Percentiles rank a stretch among this genome's conserved stretches.
phyloP scores from a whole-genome alignment of 2,888 invertebrate genomes.

The Cryptocephalus primarius region DNA sequence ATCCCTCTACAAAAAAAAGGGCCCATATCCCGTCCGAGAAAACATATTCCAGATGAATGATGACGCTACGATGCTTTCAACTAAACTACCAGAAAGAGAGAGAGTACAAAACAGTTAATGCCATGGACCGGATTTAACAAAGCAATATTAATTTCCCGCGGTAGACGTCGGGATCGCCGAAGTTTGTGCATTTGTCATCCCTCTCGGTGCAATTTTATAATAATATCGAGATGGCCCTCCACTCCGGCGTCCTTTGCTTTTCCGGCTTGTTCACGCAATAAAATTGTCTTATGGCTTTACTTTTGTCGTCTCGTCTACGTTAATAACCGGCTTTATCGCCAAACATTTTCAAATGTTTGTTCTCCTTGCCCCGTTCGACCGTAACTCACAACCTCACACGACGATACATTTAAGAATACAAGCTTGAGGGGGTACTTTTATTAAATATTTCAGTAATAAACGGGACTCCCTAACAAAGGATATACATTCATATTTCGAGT shows the following conservation, averaged over 20 bases:
- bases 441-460: too few relatives aligned
- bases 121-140: conserved; percentile 15
- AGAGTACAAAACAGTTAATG: conserved; percentile 1
- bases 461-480: too few relatives aligned
- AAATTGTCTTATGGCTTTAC: conserved; percentile 9
- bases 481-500: too few relatives aligned
- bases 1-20: too few relatives aligned
- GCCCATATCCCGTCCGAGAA: not conserved
- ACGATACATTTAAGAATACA: too few relatives aligned
- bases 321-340: too few relatives aligned
- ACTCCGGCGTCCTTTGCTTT: conserved; percentile 10
- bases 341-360: too few relatives aligned
- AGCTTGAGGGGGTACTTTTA: too few relatives aligned
- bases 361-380: too few relatives aligned
- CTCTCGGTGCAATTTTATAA: conserved; percentile 17
- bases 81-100: too few relatives aligned
- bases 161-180: conserved; percentile 18
- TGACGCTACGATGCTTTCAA: not conserved
- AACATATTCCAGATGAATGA: not conserved
- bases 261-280: conserved; percentile 8
- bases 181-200: conserved; percentile 21
- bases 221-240: conserved; percentile 16
- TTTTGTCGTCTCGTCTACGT: not conserved
- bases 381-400: too few relatives aligned
- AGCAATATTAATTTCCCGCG: conserved; percentile 19